Conservation (phyloP, 2,888 invertebrate genomes). For the Arge pagana region DNA sequence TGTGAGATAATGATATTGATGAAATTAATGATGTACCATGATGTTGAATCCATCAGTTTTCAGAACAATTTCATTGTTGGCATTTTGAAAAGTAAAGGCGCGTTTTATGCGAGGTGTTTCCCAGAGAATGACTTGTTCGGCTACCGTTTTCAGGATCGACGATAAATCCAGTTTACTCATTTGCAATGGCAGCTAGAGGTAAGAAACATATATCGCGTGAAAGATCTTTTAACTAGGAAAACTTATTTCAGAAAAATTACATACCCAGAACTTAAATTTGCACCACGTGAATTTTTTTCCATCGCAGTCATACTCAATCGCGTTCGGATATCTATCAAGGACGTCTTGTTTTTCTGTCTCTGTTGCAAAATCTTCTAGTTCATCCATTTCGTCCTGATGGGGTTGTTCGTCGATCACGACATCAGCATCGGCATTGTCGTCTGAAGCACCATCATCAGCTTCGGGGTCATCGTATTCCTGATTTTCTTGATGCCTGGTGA, state of each 20-base stretch:
- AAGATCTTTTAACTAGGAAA: neutral
- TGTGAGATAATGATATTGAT: too few relatives aligned
- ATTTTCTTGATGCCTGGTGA: conserved; percentile 58
- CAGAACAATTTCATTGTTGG: conserved; percentile 66
- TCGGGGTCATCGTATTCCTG: conserved; percentile 62
- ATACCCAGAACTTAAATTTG: conserved; percentile 75
- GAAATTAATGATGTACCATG: conserved; percentile 59
- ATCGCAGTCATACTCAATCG: conserved; percentile 77
- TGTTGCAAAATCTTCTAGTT: conserved; percentile 23
- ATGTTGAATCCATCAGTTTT: conserved; percentile 97
- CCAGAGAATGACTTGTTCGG: conserved; percentile 75
- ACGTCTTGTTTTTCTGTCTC: conserved; percentile 51
- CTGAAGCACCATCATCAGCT: conserved; percentile 58
- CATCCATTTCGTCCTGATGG: conserved; percentile 37
- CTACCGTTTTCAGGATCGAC: conserved; percentile 72
- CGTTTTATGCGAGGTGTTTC: conserved; percentile 80
- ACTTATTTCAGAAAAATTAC: conserved; percentile 35
- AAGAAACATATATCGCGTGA: conserved; percentile 25
- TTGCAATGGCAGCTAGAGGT: conserved; percentile 63
- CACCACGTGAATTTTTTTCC: conserved; percentile 81
- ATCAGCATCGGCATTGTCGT: conserved; percentile 49
- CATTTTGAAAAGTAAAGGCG: conserved; percentile 79
- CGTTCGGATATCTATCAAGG: conserved; percentile 56
- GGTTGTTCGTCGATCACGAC: too few relatives aligned
- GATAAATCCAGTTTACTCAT: conserved; percentile 76